phyloP scores from a whole-genome alignment of 1,140 invertebrate genomes.

The Sycophaga agraensis region DNA sequence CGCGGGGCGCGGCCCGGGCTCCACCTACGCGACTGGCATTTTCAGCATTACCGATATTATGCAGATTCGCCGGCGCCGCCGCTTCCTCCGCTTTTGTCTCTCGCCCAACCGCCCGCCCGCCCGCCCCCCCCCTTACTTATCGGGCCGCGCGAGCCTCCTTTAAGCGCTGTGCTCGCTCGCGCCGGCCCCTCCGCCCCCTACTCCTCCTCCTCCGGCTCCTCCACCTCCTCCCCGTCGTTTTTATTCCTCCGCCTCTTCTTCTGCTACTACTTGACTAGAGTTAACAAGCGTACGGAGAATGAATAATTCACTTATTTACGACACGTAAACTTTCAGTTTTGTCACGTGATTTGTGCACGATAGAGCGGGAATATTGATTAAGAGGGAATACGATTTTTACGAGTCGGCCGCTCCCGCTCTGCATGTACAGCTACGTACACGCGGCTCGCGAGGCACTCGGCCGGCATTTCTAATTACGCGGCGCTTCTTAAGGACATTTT shows the following conservation, averaged over 20 bases:
- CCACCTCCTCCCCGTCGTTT: slow-evolving; percentile 2
- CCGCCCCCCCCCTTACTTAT: background rate
- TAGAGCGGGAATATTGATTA: slow-evolving; percentile 29
- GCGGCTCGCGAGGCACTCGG: background rate
- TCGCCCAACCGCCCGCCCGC: background rate
- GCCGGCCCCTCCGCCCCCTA: background rate
- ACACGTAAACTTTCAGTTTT: slow-evolving; percentile 43
- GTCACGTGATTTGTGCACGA: slow-evolving; percentile 30
- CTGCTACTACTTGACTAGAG: slow-evolving; percentile 28
- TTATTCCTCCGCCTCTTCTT: background rate
- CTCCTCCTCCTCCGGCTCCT: background rate
- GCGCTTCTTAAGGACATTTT: background rate
- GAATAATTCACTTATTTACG: slow-evolving; percentile 56
- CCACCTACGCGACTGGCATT: slow-evolving; percentile 55
- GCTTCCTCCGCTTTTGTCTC: slow-evolving; percentile 5
- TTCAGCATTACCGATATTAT: slow-evolving; percentile 58
- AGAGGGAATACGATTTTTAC: slow-evolving; percentile 25
- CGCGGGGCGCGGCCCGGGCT: slow-evolving; percentile 27
- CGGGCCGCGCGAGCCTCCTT: background rate
- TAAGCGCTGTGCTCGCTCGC: background rate
- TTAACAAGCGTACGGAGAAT: slow-evolving; percentile 46
- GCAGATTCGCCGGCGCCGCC: slow-evolving; percentile 43
- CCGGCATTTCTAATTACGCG: too few relatives aligned
- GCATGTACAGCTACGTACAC: too few relatives aligned
- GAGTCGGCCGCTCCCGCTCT: too few relatives aligned